Percentiles rank a stretch among this genome's conserved stretches.
These are phyloP conservation scores for Vulpes ferrilata DNA, from an alignment of 2,113 vertebrate genomes.

Conservation along the genomic window DNA sequence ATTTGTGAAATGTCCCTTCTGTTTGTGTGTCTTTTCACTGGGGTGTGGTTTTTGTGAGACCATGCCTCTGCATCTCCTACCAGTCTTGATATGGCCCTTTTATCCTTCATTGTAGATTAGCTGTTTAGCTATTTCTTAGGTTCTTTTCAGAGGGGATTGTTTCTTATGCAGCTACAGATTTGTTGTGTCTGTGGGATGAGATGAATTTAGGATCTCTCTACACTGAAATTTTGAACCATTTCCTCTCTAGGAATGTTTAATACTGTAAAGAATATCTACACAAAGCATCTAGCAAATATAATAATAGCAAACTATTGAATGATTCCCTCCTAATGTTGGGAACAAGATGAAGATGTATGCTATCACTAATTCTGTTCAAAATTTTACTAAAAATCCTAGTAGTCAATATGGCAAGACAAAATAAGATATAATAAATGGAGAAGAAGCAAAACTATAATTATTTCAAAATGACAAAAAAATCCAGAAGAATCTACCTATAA, in stretches of 20 bases:
- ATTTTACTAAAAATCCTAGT: background rate
- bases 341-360: background rate
- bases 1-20: background rate
- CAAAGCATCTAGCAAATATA: background rate
- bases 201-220: background rate
- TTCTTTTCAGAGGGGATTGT: background rate
- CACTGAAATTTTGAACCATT: background rate
- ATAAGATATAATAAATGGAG: background rate
- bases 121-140: background rate
- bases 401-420: background rate
- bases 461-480: background rate
- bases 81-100: background rate
- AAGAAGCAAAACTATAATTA: constrained; percentile 17
- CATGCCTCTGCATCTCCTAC: background rate
- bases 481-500: background rate
- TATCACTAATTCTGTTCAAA: background rate
- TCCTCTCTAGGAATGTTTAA: background rate
- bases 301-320: background rate
- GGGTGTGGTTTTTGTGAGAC: background rate
- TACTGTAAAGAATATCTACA: background rate
- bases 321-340: background rate
- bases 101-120: background rate
- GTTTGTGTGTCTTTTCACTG: background rate
- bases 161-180: background rate
- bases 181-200: background rate